phyloP scores from a whole-genome alignment of 2,888 invertebrate genomes.

The Polietes domitor region DNA sequence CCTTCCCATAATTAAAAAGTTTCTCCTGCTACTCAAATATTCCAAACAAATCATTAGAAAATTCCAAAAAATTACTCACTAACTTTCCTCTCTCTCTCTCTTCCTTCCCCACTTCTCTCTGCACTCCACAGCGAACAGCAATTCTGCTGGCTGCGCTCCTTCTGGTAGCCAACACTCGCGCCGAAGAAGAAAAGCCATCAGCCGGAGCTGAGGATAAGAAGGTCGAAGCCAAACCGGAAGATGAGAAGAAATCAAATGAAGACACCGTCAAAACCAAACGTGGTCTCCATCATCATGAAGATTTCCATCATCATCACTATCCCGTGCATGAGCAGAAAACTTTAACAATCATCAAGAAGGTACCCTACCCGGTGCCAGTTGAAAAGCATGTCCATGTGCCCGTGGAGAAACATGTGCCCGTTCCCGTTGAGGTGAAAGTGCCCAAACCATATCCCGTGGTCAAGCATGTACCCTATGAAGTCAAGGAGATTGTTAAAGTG shows the following conservation, averaged over 20 bases:
- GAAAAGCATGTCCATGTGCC: conserved; percentile 84
- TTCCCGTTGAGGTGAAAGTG: conserved; percentile 85
- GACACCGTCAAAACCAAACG: conserved; percentile 89
- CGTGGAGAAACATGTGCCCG: conserved; percentile 84
- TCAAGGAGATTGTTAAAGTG: conserved; percentile 90
- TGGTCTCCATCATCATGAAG: conserved; percentile 84
- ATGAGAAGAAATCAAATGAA: conserved; percentile 80
- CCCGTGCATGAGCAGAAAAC: conserved; percentile 83
- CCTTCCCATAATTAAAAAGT: too few species aligned
- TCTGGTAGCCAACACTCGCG: conserved; percentile 81
- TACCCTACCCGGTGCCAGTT: conserved; percentile 87
- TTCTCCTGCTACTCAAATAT: too few species aligned
- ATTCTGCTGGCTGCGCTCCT: conserved; percentile 83
- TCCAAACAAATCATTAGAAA: too few species aligned
- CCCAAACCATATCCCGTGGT: conserved; percentile 88
- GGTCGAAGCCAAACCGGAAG: conserved; percentile 71
- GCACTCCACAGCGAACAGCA: conserved; percentile 77
- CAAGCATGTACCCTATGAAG: conserved; percentile 86
- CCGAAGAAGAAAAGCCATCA: conserved; percentile 84
- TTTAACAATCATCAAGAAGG: conserved; percentile 88
- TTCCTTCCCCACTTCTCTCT: too few species aligned
- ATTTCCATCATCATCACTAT: conserved; percentile 78
- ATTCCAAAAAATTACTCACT: too few species aligned
- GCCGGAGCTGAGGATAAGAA: conserved; percentile 81
- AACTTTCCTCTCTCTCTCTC: too few species aligned